A percentile compares a stretch with the other conserved stretches of the same genome.
phyloP scores from a whole-genome alignment of 2,113 vertebrate genomes.

The Daboia siamensis region DNA sequence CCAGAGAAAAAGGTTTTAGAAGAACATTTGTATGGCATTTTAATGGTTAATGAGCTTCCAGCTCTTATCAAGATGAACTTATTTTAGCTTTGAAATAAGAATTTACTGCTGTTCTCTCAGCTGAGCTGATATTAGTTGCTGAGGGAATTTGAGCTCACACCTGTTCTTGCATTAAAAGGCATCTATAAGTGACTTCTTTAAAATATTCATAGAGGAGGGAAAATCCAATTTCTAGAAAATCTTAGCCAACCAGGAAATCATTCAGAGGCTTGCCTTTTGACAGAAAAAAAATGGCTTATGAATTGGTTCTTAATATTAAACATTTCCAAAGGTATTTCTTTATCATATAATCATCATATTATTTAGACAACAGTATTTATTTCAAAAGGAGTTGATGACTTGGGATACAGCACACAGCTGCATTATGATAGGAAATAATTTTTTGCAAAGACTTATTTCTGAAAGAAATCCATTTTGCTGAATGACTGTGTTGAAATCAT shows the following conservation, averaged over 20 bases:
- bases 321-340: background rate
- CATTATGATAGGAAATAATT: constrained; percentile 38
- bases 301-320: background rate
- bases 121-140: constrained; percentile 46
- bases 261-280: background rate
- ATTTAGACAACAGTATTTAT: background rate
- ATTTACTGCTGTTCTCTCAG: constrained; percentile 54
- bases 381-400: background rate
- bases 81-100: constrained; percentile 53
- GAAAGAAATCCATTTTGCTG: constrained; percentile 55
- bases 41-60: constrained; percentile 58
- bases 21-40: constrained; percentile 40
- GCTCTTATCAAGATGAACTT: constrained; percentile 32
- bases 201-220: constrained; percentile 30
- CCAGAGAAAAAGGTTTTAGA: constrained; percentile 13
- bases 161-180: constrained; percentile 51
- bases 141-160: constrained; percentile 58
- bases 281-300: background rate
- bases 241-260: background rate
- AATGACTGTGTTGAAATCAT: constrained; percentile 52
- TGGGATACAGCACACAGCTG: background rate
- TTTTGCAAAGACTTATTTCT: constrained; percentile 52
- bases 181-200: constrained; percentile 41
- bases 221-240: background rate
- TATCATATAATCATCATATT: rapidly evolving